Evolutionary conservation across 2,113 vertebrate genomes (phyloP), one percentile per base, ranked within the genome.

Genomic region (Xenus cinereus): DNA sequence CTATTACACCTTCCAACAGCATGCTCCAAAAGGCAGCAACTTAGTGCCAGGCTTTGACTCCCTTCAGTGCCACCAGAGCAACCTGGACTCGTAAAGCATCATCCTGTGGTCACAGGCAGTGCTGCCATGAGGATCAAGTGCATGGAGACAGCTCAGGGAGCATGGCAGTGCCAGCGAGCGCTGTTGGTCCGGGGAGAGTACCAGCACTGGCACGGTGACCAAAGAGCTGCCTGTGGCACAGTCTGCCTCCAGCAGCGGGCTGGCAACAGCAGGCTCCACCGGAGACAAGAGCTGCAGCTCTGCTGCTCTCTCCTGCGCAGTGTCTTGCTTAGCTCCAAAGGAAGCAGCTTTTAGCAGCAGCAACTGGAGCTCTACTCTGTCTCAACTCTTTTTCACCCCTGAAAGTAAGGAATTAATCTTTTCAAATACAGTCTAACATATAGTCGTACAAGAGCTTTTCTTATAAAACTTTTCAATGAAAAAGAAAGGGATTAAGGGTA

Each of bases 171-270:
- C 19, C 62, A 35, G 35, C 0, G 2, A 7, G 28, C 6, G 4
- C 46, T 8, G 9, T 0, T 1, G 3, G 26, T 6, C 17, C 20
- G 3, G 1, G 18, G 26, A 37, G 20, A 14, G 51, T 51, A 17
- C 5, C 0, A 0, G 16, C 53, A 18, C 3, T 0, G 0, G 23
- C 0, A 0, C 0, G 0, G n/a, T 43, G 35, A 7, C 45, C 2
- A 15, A n/a, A 20, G 9, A 30, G 19, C 5, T 2, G 3, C 27
- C 28, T 0, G 0, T 22, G 46, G 46, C 24, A 21, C 18, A 11
- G 5, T 1, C 32, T 37, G 48, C 26, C 16, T 28, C 71, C 53
- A 50, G 48, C 51, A 26, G n/a, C 0, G 0, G 32, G 30, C 23
- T 2, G 19, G 60, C 26, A 23, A 41, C 26, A 32, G 8, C 24